Evolutionary conservation across 2,888 invertebrate species (phyloP).

Genomic region (Baccha elongata): DNA sequence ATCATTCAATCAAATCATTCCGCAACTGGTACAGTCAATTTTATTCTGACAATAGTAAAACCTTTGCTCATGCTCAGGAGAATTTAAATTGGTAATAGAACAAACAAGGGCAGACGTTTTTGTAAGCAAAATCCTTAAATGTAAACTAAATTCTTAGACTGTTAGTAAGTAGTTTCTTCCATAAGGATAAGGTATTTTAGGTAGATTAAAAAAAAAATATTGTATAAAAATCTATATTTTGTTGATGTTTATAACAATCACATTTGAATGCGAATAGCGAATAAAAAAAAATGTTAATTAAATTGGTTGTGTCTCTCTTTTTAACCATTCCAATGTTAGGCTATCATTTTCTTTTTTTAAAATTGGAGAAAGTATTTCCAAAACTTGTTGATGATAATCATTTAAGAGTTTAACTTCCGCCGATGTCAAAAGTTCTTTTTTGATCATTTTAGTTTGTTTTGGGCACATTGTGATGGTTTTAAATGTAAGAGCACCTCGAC

Average conservation of each 20-base stretch:
- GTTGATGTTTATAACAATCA: conserved; percentile 9
- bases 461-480: conserved; percentile 95
- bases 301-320: conserved; percentile 89
- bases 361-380: conserved; percentile 88
- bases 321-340: conserved; percentile 91
- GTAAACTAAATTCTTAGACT: conserved; percentile 38
- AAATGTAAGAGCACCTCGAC: conserved; percentile 92
- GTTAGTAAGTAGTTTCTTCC: conserved; percentile 47
- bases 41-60: conserved; percentile 88
- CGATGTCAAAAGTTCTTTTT: conserved; percentile 88
- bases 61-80: conserved; percentile 80
- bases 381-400: conserved; percentile 89
- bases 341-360: conserved; percentile 86
- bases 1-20: conserved; percentile 88
- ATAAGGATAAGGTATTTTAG: conserved; percentile 14
- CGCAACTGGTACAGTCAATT: conserved; percentile 93
- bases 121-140: neutral
- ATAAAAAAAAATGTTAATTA: conserved; percentile 56
- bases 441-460: conserved; percentile 93
- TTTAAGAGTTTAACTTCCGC: conserved; percentile 89
- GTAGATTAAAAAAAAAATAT: conserved; percentile 29
- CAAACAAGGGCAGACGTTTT: neutral
- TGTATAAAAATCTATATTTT: conserved; percentile 42
- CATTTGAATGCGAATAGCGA: conserved; percentile 19
- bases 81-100: conserved; percentile 76